Percentiles rank a stretch among this genome's conserved stretches.
Evolutionary conservation across 2,888 invertebrate species (phyloP).

Genomic region (Lithophane semibrunnea): DNA sequence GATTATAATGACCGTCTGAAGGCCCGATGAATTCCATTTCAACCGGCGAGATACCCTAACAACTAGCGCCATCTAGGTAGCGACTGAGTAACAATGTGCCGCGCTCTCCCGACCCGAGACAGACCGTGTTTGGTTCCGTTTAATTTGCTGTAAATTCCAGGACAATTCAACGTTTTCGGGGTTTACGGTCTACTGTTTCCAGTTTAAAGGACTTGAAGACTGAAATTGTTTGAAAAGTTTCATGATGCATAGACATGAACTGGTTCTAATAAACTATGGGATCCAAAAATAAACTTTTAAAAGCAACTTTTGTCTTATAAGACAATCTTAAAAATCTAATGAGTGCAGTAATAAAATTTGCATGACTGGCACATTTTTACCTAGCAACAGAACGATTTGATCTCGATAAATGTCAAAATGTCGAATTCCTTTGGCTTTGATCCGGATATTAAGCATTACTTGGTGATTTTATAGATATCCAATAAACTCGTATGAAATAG

Average conservation of each 20-base stretch:
- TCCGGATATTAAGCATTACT: conserved; percentile 35
- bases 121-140: conserved; percentile 56
- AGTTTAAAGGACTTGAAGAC: conserved; percentile 28
- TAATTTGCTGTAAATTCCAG: conserved; percentile 61
- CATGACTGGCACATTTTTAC: background rate
- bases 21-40: conserved; percentile 59
- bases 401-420: conserved; percentile 45
- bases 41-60: conserved; percentile 42
- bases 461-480: conserved; percentile 7
- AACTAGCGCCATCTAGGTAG: conserved; percentile 63
- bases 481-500: conserved; percentile 16
- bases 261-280: background rate
- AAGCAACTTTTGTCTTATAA: background rate
- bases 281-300: background rate
- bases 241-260: background rate
- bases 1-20: conserved; percentile 65
- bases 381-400: conserved; percentile 13
- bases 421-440: conserved; percentile 25
- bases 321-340: background rate
- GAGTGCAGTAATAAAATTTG: background rate
- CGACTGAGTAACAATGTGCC: conserved; percentile 53
- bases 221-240: conserved; percentile 28
- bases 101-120: conserved; percentile 29
- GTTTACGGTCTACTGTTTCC: conserved; percentile 42
- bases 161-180: conserved; percentile 51